Evolutionary conservation across 1,140 invertebrate species (phyloP), one percentile per base, ranked within the genome.

Genomic region (Orius insidiosus): DNA sequence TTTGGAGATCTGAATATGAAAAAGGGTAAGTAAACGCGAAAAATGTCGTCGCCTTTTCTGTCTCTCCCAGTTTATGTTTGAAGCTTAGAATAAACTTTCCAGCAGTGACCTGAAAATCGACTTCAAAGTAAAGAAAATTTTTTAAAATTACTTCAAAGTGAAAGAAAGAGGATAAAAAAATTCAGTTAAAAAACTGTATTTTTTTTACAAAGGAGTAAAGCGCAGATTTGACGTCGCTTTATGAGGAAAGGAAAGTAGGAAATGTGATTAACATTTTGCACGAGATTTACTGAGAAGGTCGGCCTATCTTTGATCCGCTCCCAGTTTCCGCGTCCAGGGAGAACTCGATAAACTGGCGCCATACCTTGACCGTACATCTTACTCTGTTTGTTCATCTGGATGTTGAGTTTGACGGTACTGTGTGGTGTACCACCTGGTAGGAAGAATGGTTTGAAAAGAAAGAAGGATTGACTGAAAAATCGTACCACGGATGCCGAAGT

Each of bases 1-100:
- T 74, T 63, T 85, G 81, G 37, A 85, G 65, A 55, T 93, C 85
- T 0, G 69, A 68, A 57, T 88, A 92, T 0, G 85, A 80, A 65
- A 78, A 92, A 13, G 89, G 89, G 64, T 85, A 93, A 18, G 86
- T 89, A 61, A 93, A 94, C 1, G 87, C 86, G 68, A 93, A 85
- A 63, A 87, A 92, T 14, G 77, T 80, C 9, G 76, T 74, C 3
- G 78, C 75, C 54, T 76, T 75, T 15, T 63, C 57, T 59, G 82
- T 78, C 51, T 85, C 80, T 24, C 77, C 69, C 24, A 82, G 78
- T 10, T 72, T 67, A 58, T 80, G 83, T 53, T 74, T 76, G 61
- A 90, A 93, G 40, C 75, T 80, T 47, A 92, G 60, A 18, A 75
- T 78, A 60, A 89, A 90, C 50, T 77, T 71, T 52, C 74, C 69